phyloP scores from a whole-genome alignment of 35 echinoderm and acorn worm genomes.

The Heliocidaris erythrogramma region DNA sequence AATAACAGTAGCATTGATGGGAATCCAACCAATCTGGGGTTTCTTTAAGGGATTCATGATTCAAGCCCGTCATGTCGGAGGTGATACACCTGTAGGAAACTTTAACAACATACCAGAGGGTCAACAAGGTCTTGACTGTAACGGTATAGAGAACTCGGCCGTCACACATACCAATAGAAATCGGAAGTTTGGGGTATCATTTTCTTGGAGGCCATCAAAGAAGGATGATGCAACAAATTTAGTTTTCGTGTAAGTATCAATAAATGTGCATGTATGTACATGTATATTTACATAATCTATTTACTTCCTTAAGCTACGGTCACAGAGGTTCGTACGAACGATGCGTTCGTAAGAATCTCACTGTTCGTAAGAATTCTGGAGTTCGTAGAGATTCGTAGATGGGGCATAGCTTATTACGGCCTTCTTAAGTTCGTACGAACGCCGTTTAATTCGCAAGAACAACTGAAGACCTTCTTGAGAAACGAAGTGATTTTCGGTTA shows the following conservation, averaged over 20 bases:
- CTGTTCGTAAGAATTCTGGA: too few species aligned
- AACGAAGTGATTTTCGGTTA: too few species aligned
- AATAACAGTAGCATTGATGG: not conserved
- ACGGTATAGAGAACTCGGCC: not conserved
- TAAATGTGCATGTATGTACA: not conserved
- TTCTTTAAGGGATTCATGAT: conserved; percentile 19
- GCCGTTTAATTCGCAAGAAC: too few species aligned
- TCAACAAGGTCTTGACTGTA: not conserved
- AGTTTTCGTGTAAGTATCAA: not conserved
- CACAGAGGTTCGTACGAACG: too few species aligned
- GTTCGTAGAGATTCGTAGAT: too few species aligned
- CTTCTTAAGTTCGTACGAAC: too few species aligned
- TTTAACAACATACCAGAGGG: not conserved
- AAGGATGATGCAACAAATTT: not conserved
- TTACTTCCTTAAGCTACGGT: too few species aligned
- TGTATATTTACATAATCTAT: not conserved
- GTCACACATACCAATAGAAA: not conserved
- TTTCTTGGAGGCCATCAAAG: not conserved
- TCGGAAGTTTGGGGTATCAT: not conserved
- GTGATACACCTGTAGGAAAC: not conserved
- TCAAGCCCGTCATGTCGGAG: conserved; percentile 21
- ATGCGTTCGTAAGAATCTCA: too few species aligned
- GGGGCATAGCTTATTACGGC: too few species aligned
- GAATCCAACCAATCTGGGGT: not conserved
- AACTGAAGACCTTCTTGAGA: too few species aligned